Evolutionary conservation across 2,888 invertebrate species (phyloP).

Genomic region (Lacanobia wlatinum): DNA sequence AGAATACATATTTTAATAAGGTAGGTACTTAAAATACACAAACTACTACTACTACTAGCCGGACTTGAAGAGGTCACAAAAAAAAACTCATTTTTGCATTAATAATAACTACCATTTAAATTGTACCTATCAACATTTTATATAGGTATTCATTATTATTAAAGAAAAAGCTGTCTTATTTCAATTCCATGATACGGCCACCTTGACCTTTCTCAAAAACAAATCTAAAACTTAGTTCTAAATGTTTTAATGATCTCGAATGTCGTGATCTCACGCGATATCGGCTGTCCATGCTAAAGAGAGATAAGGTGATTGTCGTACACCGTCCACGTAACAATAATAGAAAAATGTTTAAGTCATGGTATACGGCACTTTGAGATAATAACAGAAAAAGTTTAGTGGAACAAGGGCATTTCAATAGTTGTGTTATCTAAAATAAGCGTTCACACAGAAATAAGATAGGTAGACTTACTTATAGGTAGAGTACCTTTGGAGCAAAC

Average conservation of each 20-base stretch:
- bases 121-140: no score
- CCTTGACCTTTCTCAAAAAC: conserved; percentile 55
- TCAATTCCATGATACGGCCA: not conserved
- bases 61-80: no score
- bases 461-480: not conserved
- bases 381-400: conserved; percentile 67
- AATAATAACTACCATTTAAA: no score
- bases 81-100: no score
- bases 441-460: conserved; percentile 15
- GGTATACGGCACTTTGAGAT: conserved; percentile 61
- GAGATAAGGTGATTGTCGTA: conserved; percentile 49
- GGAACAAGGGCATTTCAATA: conserved; percentile 68
- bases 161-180: no score
- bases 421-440: conserved; percentile 50
- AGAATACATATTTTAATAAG: no score
- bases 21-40: no score
- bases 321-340: conserved; percentile 40
- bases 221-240: conserved; percentile 45
- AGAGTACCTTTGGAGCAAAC: not conserved
- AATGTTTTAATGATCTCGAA: conserved; percentile 36
- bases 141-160: no score
- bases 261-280: conserved; percentile 64
- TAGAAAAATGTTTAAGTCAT: conserved; percentile 53
- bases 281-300: conserved; percentile 22
- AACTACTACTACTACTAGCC: no score